phyloP scores from a whole-genome alignment of 2,113 vertebrate species.

The Cyanoderma ruficeps region DNA sequence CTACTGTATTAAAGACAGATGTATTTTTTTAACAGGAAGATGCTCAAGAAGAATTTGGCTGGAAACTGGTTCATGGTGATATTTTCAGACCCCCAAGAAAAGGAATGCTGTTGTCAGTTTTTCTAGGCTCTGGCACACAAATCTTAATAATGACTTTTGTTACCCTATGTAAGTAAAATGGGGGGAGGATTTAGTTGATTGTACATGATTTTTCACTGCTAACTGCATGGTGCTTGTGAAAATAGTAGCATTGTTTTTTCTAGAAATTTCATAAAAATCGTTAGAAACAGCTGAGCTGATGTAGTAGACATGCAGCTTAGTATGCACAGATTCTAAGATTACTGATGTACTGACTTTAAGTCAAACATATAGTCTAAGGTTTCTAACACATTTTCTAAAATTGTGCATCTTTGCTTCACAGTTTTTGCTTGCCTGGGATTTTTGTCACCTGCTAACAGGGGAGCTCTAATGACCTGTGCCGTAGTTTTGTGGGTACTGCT shows the following conservation, averaged over 20 bases:
- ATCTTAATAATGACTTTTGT: conserved; percentile 99
- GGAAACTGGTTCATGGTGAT: conserved; percentile 85
- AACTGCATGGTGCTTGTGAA: not conserved
- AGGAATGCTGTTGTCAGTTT: conserved; percentile 95
- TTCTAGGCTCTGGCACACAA: conserved; percentile 94
- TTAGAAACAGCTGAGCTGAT: not conserved
- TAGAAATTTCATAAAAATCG: not conserved
- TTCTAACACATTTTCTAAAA: not conserved
- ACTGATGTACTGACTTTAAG: not conserved
- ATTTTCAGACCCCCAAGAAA: conserved; percentile 88
- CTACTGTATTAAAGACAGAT: not conserved
- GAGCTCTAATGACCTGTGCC: conserved; percentile 97
- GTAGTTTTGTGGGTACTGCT: conserved; percentile 95
- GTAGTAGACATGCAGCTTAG: not conserved
- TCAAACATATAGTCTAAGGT: not conserved
- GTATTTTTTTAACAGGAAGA: conserved; percentile 83
- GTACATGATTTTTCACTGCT: not conserved
- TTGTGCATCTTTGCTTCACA: not conserved
- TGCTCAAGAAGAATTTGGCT: conserved; percentile 93
- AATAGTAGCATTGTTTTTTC: not conserved
- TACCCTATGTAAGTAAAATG: conserved; percentile 89
- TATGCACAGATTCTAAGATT: not conserved
- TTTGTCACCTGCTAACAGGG: conserved; percentile 92
- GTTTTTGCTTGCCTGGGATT: conserved; percentile 96
- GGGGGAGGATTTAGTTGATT: not conserved